These are phyloP conservation scores for Coenonympha arcania DNA, from an alignment of 2,888 invertebrate genomes.

Conservation along the genomic window DNA sequence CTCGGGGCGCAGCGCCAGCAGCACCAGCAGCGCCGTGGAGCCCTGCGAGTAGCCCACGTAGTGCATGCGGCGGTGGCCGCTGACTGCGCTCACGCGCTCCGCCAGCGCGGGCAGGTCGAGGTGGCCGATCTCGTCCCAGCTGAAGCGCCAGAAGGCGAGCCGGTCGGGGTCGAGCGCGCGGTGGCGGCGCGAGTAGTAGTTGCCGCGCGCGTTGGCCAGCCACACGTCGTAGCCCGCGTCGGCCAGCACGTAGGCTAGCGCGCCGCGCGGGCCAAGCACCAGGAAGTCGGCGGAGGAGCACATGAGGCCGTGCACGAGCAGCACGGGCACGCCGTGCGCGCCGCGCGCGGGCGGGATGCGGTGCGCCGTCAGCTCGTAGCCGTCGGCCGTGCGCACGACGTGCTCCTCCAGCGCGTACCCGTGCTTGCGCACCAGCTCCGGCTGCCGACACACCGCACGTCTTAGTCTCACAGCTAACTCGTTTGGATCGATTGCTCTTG, in stretches of 20 bases:
- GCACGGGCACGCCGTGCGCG: slow-evolving; percentile 66
- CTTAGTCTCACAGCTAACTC: too few species aligned
- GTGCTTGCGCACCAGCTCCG: slow-evolving; percentile 73
- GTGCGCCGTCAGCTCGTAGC: slow-evolving; percentile 83
- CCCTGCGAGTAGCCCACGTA: slow-evolving; percentile 85
- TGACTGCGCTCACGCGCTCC: slow-evolving; percentile 75
- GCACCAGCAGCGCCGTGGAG: slow-evolving; percentile 77
- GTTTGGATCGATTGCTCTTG: too few species aligned
- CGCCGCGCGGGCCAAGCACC: slow-evolving; percentile 78
- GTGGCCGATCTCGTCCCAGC: slow-evolving; percentile 85
- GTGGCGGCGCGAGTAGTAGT: slow-evolving; percentile 76
- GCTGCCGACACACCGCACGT: slow-evolving; percentile 42
- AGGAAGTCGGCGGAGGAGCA: slow-evolving; percentile 84
- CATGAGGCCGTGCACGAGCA: slow-evolving; percentile 81
- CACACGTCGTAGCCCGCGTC: slow-evolving; percentile 82
- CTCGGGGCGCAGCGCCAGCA: slow-evolving; percentile 75
- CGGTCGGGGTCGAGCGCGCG: slow-evolving; percentile 44
- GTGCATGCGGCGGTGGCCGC: slow-evolving; percentile 75
- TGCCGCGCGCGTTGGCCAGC: slow-evolving; percentile 85
- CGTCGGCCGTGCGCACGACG: slow-evolving; percentile 79
- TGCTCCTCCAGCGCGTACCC: slow-evolving; percentile 79
- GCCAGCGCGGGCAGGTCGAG: slow-evolving; percentile 85
- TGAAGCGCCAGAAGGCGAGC: slow-evolving; percentile 75
- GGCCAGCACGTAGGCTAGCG: slow-evolving; percentile 72
- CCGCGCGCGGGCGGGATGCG: slow-evolving; percentile 77